These are phyloP conservation scores for human (Homo sapiens) DNA, from an alignment of 2,113 vertebrate species.

Conservation along the genomic window GRCh38 chr13:39234501-39235000, in stretches of 20 bases:
- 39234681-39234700: accelerated
- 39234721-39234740: background rate
- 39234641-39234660: background rate
- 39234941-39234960: background rate
- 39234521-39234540: background rate
- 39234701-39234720: background rate
- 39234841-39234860: accelerated
- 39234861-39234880: accelerated
- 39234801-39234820: background rate
- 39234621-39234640: too few relatives aligned
- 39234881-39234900: background rate
- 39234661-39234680: background rate
- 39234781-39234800: background rate
- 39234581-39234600: background rate
- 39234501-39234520: background rate
- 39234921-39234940: background rate
- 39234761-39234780: too few relatives aligned
- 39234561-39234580: background rate
- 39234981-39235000: background rate
- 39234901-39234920: accelerated
- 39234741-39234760: background rate
- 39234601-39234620: background rate
- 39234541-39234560: background rate
- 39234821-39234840: background rate
- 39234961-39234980: background rate